phyloP scores from a whole-genome alignment of 1,140 invertebrate species.

The Apis florea region DNA sequence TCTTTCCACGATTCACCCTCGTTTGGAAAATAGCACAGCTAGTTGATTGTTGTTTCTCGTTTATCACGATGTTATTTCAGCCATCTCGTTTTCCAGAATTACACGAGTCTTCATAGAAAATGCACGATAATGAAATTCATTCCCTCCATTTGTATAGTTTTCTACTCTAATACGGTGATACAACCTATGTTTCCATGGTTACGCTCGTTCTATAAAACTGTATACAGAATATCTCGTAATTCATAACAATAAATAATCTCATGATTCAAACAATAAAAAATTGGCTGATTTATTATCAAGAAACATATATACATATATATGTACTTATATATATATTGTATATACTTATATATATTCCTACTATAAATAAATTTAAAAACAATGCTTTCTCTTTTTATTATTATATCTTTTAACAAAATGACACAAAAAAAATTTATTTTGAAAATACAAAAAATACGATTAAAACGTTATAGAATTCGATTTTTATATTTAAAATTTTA shows the following conservation, averaged over 20 bases:
- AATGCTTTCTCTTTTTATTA: too few relatives aligned
- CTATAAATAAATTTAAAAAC: too few relatives aligned
- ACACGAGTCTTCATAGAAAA: conserved; percentile 32
- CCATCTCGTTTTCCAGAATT: conserved; percentile 40
- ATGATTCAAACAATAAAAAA: not conserved
- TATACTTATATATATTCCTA: too few relatives aligned
- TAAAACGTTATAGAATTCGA: too few relatives aligned
- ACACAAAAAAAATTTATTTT: too few relatives aligned
- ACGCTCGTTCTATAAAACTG: not conserved
- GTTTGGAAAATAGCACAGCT: conserved; percentile 31
- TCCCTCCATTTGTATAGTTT: not conserved
- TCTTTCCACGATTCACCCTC: conserved; percentile 47
- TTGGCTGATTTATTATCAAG: not conserved
- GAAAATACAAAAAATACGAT: too few relatives aligned
- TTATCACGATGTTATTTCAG: conserved; percentile 68
- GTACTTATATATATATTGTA: too few relatives aligned
- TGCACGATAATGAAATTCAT: conserved; percentile 40
- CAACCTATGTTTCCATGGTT: not conserved
- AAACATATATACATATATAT: too few relatives aligned
- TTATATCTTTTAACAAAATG: too few relatives aligned
- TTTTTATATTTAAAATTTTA: too few relatives aligned
- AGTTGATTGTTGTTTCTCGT: conserved; percentile 64
- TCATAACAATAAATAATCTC: too few relatives aligned
- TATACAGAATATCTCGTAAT: not conserved
- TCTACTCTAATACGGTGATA: conserved; percentile 18